Evolutionary conservation across 2,113 vertebrate species (phyloP).

Genomic region (Cyanocitta stelleri): DNA sequence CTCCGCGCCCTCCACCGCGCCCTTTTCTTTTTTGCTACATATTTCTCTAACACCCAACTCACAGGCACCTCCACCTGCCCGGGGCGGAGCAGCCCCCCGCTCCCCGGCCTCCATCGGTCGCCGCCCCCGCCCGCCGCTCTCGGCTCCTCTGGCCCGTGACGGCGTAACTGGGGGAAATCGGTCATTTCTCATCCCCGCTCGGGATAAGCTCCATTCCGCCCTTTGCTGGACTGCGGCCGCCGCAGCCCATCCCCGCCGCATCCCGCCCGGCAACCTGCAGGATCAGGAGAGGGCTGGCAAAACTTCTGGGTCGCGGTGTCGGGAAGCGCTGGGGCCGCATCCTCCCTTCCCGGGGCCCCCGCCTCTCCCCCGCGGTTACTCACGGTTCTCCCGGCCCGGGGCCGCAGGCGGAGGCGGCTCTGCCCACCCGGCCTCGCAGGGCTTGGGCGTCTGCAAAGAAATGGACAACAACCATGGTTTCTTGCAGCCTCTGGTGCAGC

Average conservation of each 20-base stretch:
- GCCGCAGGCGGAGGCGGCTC: background rate
- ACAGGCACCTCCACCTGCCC: background rate
- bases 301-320: background rate
- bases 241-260: background rate
- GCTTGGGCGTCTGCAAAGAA: background rate
- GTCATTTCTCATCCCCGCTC: background rate
- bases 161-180: background rate
- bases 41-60: background rate
- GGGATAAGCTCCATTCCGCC: background rate
- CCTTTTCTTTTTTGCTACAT: background rate
- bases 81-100: background rate
- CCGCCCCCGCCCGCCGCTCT: background rate
- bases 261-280: background rate
- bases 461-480: background rate
- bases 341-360: background rate
- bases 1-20: background rate
- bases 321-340: background rate
- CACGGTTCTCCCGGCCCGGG: background rate
- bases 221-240: background rate
- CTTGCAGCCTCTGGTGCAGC: background rate
- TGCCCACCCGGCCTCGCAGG: background rate
- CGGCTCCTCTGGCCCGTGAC: background rate
- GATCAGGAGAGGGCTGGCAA: background rate
- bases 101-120: background rate
- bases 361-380: background rate